These are phyloP conservation scores for Capromys pilorides DNA, from an alignment of 2,797 vertebrate species.

Conservation along the genomic window DNA sequence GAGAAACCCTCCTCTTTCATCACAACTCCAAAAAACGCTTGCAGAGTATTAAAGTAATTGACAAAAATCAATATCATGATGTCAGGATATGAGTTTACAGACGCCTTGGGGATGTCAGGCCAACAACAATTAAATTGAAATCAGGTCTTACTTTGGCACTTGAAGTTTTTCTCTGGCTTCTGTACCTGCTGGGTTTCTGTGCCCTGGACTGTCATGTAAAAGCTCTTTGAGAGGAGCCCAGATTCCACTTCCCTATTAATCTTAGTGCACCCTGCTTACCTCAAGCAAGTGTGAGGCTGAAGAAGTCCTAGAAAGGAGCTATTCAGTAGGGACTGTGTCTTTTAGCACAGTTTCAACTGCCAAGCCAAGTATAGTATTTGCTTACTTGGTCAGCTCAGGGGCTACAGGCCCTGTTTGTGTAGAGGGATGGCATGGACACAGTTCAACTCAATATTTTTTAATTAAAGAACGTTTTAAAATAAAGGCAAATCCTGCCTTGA, in stretches of 20 bases:
- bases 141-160: constrained; percentile 5
- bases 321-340: constrained; percentile 70
- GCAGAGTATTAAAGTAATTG: background rate
- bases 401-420: constrained; percentile 74
- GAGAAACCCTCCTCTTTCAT: constrained; percentile 38
- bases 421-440: constrained; percentile 69
- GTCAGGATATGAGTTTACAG: constrained; percentile 42
- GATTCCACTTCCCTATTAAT: constrained; percentile 68
- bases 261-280: constrained; percentile 73
- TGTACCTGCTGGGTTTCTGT: background rate
- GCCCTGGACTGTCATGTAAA: constrained; percentile 55
- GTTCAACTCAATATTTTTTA: constrained; percentile 81
- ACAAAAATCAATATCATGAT: constrained; percentile 18
- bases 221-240: constrained; percentile 60
- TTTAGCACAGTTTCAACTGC: constrained; percentile 74
- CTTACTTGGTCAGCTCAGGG: constrained; percentile 76
- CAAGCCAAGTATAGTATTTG: constrained; percentile 79
- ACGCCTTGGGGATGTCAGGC: constrained; percentile 41
- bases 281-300: constrained; percentile 46
- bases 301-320: constrained; percentile 67
- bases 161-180: constrained; percentile 38
- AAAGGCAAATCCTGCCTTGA: constrained; percentile 57
- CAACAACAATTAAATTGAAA: constrained; percentile 44
- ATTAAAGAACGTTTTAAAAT: constrained; percentile 71
- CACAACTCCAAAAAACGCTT: background rate